A percentile compares a stretch with the other conserved stretches of the same genome.
phyloP scores from a whole-genome alignment of 2,888 invertebrate species.

The Rutpela maculata region DNA sequence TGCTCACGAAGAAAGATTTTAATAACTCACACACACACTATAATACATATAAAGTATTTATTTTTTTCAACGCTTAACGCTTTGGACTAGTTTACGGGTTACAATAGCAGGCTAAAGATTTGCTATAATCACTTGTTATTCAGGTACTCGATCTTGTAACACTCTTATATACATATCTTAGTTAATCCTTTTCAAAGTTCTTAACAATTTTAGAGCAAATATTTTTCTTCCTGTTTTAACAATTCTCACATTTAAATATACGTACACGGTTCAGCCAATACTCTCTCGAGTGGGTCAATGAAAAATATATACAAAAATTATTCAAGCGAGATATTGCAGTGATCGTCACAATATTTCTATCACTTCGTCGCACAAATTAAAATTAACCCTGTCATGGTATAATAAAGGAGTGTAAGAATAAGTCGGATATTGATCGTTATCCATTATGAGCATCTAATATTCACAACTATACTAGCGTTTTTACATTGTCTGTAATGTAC shows the following conservation, averaged over 20 bases:
- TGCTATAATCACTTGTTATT: slow-evolving; percentile 61
- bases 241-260: background rate
- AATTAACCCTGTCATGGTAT: no score
- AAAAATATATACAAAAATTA: slow-evolving; percentile 13
- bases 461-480: no score
- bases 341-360: no score
- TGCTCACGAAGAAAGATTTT: slow-evolving; percentile 37
- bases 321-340: background rate
- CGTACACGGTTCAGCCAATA: slow-evolving; percentile 20
- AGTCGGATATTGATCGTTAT: background rate
- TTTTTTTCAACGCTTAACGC: slow-evolving; percentile 56
- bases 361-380: no score
- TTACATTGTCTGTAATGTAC: background rate
- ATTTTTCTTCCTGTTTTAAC: slow-evolving; percentile 21
- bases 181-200: slow-evolving; percentile 40
- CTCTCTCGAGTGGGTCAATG: slow-evolving; percentile 33
- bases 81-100: slow-evolving; percentile 62
- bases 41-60: slow-evolving; percentile 57
- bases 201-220: slow-evolving; percentile 34
- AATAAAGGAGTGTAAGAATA: background rate
- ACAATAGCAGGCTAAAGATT: slow-evolving; percentile 62
- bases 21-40: slow-evolving; percentile 47
- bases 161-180: slow-evolving; percentile 51
- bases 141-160: slow-evolving; percentile 61
- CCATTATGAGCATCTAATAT: no score